These are phyloP conservation scores for Glaucomys volans DNA, from an alignment of 2,113 vertebrate species.

Conservation along the genomic window DNA sequence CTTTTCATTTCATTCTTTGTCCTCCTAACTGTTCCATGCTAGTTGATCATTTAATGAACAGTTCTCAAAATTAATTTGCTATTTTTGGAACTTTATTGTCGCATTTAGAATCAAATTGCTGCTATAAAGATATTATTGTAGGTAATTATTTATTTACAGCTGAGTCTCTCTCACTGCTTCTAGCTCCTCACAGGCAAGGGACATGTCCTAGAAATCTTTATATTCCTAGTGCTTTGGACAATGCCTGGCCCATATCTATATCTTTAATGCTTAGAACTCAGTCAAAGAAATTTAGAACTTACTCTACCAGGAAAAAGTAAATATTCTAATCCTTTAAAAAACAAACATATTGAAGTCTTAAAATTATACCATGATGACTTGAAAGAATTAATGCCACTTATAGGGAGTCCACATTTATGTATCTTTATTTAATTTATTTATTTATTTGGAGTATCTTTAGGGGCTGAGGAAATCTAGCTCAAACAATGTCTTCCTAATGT, in stretches of 20 bases:
- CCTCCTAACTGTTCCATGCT: not conserved
- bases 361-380: not conserved
- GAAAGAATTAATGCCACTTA: constrained; percentile 31
- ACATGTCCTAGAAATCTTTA: constrained; percentile 28
- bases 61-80: not conserved
- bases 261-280: not conserved
- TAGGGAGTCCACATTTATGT: not conserved
- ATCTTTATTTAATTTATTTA: not conserved
- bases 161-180: not conserved
- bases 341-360: not conserved
- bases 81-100: not conserved
- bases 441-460: not conserved
- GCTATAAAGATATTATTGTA: not conserved
- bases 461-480: not conserved
- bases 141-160: not conserved
- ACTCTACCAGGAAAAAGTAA: constrained; percentile 33
- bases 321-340: not conserved
- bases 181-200: not conserved
- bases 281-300: constrained; percentile 27
- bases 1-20: not conserved
- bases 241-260: not conserved
- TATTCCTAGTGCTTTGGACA: constrained; percentile 29
- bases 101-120: not conserved
- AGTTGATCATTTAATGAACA: not conserved
- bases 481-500: constrained; percentile 24